Conservation (phyloP, 35 echinoderm and acorn worm species). For the Holothuria glaberrima region DNA sequence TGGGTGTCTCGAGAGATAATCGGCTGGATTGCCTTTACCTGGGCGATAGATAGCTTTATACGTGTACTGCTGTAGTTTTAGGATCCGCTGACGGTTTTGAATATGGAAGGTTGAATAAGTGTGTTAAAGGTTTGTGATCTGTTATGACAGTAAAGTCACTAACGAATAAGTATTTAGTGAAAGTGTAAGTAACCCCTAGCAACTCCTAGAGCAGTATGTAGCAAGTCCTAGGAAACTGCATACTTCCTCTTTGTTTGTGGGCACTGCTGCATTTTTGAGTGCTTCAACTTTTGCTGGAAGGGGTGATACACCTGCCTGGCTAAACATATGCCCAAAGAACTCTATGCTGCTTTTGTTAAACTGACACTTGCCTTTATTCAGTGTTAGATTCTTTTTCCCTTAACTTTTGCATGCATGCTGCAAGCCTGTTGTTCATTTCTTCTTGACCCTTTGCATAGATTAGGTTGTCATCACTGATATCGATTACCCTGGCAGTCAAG, state of each 20-base stretch:
- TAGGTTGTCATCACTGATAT: conserved; percentile 77
- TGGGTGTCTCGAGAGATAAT: no score
- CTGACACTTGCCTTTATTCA: conserved; percentile 70
- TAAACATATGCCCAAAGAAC: conserved; percentile 79
- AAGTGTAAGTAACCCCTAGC: conserved; percentile 71
- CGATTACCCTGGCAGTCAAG: conserved; percentile 74
- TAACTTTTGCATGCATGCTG: conserved; percentile 58
- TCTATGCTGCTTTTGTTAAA: conserved; percentile 46
- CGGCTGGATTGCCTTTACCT: no score
- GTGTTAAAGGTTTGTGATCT: conserved; percentile 69
- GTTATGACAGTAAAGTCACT: conserved; percentile 49
- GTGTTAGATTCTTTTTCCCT: no score
- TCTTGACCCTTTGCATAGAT: conserved; percentile 34
- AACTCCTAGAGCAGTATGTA: no score
- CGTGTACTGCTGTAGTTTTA: conserved; percentile 76
- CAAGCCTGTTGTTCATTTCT: conserved; percentile 40
- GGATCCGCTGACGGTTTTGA: conserved; percentile 68
- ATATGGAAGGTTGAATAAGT: conserved; percentile 58
- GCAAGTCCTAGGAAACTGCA: conserved; percentile 74
- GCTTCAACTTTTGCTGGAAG: conserved; percentile 66
- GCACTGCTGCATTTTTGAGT: no score
- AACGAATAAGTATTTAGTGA: conserved; percentile 58
- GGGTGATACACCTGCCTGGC: conserved; percentile 66
- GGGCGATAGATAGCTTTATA: conserved; percentile 66
- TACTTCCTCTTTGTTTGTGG: conserved; percentile 71